Base-by-base conservation (phyloP, 1,140 invertebrate species). In the Anastrepha obliqua region DNA sequence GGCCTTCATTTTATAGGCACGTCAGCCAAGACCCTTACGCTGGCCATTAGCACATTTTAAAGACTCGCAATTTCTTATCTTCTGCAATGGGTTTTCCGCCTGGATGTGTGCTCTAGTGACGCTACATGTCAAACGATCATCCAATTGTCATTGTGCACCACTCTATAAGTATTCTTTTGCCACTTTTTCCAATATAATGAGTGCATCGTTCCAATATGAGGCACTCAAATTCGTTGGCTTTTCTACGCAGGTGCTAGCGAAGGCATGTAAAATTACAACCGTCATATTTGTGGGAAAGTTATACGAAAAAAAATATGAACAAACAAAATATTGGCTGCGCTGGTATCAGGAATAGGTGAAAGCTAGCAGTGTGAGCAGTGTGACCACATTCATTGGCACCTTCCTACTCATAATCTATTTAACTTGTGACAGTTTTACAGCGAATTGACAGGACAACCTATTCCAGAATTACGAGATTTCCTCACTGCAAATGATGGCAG, bases 151-250 rank as follows among this genome's bases (percentile, higher is more conserved):
- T 90, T 95, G 95, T 67, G 97, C 97, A 85, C 99, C 99, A 5
- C 94, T 99, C 3, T 99, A 99, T 93, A 98, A 99, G 94, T 99
- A 99, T 94, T 97, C 97, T 0, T 99, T 97, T 94, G 98, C 98
- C 93, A 99, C 98, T 0, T 96, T 99, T 90, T 99, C 98, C 20
- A 99, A 99, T 94, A 98, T 99, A 88, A 96, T 99, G 95, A 99
- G 98, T 93, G 98, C 98, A 64, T 99, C 99, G 99, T 99, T 98
- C 94, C 99, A 99, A 94, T 99, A 99, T 93, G 99, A 99, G 94
- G 99, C 99, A 42, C 94, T 99, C 3, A 99, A 99, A 94, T 99
- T 97, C 94, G 98, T 99, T 89, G 99, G 97, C 91, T 99, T 99
- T 94, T 99, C 99, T 3, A 98, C 98, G 65, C 99, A 99, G 95